Evolutionary conservation across 2,113 vertebrate species (phyloP), one percentile per base, ranked within the genome.

Genomic region (Cygnus buccinator): DNA sequence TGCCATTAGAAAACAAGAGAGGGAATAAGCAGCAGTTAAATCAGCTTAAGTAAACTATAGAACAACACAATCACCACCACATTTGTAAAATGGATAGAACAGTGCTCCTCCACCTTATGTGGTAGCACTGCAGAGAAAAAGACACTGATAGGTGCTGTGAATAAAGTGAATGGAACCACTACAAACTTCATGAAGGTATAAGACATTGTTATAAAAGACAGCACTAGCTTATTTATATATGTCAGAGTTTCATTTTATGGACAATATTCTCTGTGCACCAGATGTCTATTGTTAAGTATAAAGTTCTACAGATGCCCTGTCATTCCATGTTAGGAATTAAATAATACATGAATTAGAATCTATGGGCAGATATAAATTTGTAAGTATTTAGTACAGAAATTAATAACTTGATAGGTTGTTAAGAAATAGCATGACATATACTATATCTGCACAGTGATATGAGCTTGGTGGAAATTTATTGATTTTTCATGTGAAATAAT

Each of bases 401-500:
- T 50, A 62, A 14, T 31, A 37, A 58, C 21, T 77, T 20, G 3
- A 26, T 83, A 71, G 37, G 28, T 63, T 81, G 31, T 23, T 73
- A 37, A 74, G 46, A 76, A 89, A 70, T 48, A 74, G 50, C 26
- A 39, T 29, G 31, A 63, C 13, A 50, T 55, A 76, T 35, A 59
- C 68, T 72, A 84, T 13, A 58, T 55, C 68, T 70, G 48, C 11
- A 93, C 13, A 82, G 50, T 43, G 74, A 58, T 29, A 37, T 31
- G 21, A 94, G 63, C 39, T 94, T 94, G 25, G 39, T 67, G 61
- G 66, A 59, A 93, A 83, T 55, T 23, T 89, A 81, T 89, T 92
- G 37, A 35, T 74, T 61, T 79, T 84, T 89, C 29, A 26, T 25
- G 43, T 89, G 20, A 91, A 94, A 25, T 35, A 43, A 75, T 75